Evolutionary conservation across 2,797 vertebrate species (phyloP), one percentile per base, ranked within the genome.

Genomic region (Heterohyrax brucei): DNA sequence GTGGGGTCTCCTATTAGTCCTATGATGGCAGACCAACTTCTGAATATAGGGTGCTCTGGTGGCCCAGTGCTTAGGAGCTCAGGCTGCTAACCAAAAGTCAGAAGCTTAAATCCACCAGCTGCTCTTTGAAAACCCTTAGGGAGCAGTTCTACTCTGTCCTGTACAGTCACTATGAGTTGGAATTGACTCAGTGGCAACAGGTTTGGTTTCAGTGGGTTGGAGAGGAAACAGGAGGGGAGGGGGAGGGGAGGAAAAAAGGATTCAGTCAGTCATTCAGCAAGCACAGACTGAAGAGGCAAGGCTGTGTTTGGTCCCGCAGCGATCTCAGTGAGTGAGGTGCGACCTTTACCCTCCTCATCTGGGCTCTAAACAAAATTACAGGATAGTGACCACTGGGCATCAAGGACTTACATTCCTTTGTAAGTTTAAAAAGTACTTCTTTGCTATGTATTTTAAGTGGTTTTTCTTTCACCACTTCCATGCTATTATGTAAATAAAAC

Each of bases 391-490:
- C 76, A 2, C 0, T 64, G 18, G 16, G 2, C 28, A 39, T 50
- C 26, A 87, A 83, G 14, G n/a, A 50, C 16, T 59, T 59, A 56
- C 13, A n/a, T 1, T 33, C 16, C 59, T 39, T 39, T 39, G 39
- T 39, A 39, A 39, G 39, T 39, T 39, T 39, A 39, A 39, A 39
- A 39, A 39, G 3, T 39, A 39, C 5, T 22, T 19, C 48, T 19
- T 91, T 86, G 53, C 21, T 44, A 86, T 73, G 91, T 44, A 7
- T 83, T 91, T 50, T 21, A n/a, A 86, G 28, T 46, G 75, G 13
- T 79, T 76, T 30, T n/a, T 18, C 24, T 75, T 14, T 30, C 3
- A 82, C 50, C 16, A 18, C 13, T 68, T 82, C 79, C 18, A 39
- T 24, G 14, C 22, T 48, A 33, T 33, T n/a, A 70, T 46, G 66